Evolutionary conservation across 2,797 vertebrate genomes (phyloP), one percentile per base, ranked within the genome.

Genomic region (Sebastes wilsoni): DNA sequence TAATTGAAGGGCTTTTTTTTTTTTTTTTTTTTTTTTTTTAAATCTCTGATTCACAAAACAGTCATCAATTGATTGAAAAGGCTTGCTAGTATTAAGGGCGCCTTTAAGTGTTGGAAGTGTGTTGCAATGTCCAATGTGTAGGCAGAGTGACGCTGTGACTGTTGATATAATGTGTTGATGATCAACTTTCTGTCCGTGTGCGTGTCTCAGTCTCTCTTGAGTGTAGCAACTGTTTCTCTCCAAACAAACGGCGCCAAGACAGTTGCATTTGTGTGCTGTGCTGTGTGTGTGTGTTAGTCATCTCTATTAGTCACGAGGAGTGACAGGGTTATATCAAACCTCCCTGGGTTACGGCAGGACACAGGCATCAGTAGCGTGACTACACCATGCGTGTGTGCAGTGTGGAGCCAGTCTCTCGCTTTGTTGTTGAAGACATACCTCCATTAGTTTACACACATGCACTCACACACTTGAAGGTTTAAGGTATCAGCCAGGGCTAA

Each of bases 401-500:
- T 65, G 59, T 46, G 71, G 86, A 88, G 84, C 74, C 73, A 72
- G 88, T 74, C 68, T 82, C 71, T 72, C 13, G 6, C 75, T 89
- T 61, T 80, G 77, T 94, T 84, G 81, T 84, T 83, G 46, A 85
- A 83, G 82, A 84, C 75, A 59, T 79, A 82, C 80, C 85, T 84
- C 85, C 79, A 80, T 88, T 86, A 82, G 85, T 89, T 87, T 77
- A 78, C 83, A 81, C 85, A 78, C 80, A 80, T 23, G 6, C 83
- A 71, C 77, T 74, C 80, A 68, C 72, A 78, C 81, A 83, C 73
- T 81, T 56, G 65, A 67, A 80, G 77, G 91, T 93, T 90, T 92
- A 85, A 91, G 85, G 86, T 92, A 89, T 88, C 79, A 76, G 91
- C 81, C 58, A 20, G 73, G 87, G 90, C 92, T 95, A 95, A 95